phyloP scores from a whole-genome alignment of 2,113 vertebrate genomes.

The Peucedramus taeniatus region DNA sequence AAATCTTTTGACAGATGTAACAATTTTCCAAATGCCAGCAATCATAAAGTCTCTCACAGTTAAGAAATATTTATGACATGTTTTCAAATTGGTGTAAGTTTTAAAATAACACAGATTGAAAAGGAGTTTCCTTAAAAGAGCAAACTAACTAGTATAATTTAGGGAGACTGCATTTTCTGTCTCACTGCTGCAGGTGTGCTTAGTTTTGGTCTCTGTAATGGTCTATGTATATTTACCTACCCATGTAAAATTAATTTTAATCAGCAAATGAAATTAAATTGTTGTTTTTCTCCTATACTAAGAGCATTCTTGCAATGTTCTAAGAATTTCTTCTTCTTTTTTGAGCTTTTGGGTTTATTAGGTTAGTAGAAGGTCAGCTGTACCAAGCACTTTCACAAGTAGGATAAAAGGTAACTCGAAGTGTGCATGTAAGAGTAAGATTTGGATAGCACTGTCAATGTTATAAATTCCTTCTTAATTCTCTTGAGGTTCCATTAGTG shows the following conservation, averaged over 20 bases:
- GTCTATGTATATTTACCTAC: neutral
- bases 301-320: neutral
- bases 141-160: neutral
- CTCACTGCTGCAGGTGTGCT: neutral
- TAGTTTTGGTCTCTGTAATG: neutral
- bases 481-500: neutral
- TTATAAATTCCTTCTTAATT: neutral
- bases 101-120: neutral
- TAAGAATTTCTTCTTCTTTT: neutral
- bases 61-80: neutral
- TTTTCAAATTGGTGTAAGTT: neutral
- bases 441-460: neutral
- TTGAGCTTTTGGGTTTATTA: neutral
- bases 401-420: neutral
- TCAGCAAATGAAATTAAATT: neutral
- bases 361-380: neutral
- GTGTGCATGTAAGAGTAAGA: neutral
- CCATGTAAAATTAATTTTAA: neutral
- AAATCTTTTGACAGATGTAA: neutral
- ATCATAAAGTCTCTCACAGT: neutral
- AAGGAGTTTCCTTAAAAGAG: neutral
- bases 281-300: neutral
- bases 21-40: neutral
- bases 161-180: neutral
- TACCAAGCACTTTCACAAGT: neutral